phyloP scores from a whole-genome alignment of 2,797 vertebrate genomes.

The Ceryle rudis region DNA sequence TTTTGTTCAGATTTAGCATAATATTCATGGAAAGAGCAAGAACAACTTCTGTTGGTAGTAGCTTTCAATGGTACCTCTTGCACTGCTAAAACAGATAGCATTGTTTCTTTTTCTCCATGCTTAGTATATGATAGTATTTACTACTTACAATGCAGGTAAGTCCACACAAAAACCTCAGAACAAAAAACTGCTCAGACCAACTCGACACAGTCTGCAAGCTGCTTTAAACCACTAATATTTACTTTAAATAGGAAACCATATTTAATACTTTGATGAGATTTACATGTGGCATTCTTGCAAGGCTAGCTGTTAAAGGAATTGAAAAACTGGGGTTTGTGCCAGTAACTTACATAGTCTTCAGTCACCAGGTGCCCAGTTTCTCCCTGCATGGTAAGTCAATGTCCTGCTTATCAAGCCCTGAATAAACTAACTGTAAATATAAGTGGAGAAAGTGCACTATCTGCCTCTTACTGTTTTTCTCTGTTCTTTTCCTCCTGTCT shows the following conservation, averaged over 20 bases:
- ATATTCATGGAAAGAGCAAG: neutral
- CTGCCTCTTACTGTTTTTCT: neutral
- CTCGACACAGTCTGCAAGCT: neutral
- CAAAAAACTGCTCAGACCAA: neutral
- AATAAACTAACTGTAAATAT: neutral
- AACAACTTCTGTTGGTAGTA: neutral
- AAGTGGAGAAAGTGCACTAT: neutral
- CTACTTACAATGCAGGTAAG: neutral
- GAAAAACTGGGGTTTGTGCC: neutral
- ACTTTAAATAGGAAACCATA: neutral
- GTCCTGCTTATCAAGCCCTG: neutral
- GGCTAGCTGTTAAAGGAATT: neutral
- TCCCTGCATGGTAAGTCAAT: neutral
- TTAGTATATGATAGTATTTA: neutral
- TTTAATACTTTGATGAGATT: neutral
- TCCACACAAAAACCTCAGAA: neutral
- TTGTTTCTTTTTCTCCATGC: neutral
- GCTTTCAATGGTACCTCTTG: rapidly evolving
- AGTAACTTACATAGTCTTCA: neutral
- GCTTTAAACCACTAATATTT: neutral
- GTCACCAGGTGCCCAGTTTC: neutral
- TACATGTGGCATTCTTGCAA: neutral
- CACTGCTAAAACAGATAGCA: neutral
- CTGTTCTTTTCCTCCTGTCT: neutral
- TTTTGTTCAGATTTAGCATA: neutral